Evolutionary conservation across 2,113 vertebrate genomes (phyloP), one percentile per base, ranked within the genome.

Genomic region (Argyrosomus japonicus): DNA sequence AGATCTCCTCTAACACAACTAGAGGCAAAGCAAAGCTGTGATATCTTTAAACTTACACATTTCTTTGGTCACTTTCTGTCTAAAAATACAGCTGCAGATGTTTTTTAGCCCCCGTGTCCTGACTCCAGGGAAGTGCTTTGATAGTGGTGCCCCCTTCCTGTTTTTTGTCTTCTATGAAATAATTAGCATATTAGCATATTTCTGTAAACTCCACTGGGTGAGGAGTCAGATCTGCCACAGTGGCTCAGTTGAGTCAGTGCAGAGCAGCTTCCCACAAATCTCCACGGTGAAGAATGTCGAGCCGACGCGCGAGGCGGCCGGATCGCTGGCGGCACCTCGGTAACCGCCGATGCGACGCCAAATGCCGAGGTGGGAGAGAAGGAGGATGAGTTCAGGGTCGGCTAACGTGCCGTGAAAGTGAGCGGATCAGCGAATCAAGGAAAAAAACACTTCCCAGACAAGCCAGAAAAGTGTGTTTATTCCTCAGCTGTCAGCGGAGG

Each of bases 131-230:
- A 92, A 87, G 77, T 74, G 78, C 69, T 85, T 83, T 83, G 67
- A 86, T 87, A 29, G 57, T n/a, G 62, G 27, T 82, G 56, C 74
- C 85, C 83, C 77, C 68, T 94, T 92, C 90, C 87, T 90, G 86
- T 92, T 93, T 93, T 87, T 86, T 75, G 75, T 71, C 87, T 80
- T 90, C 72, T 14, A 67, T 75, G 86, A 83, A 88, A 73, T 82
- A 23, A 77, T 92, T 89, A 78, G 75, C 87, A 91, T 88, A 80
- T 79, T 63, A 72, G 60, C 75, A 51, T 40, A 40, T 56, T 79
- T 79, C 71, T 69, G 60, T 79, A 77, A 68, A 27, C 56, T 53
- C 36, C 50, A 60, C 63, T 32, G 61, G 45, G 62, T 62, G 13
- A 69, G 10, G 70, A 56, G 73, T 60, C 15, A 64, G 58, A 77